Base-by-base conservation (phyloP, 1,140 invertebrate genomes). In the Tetragnatha versicolor region DNA sequence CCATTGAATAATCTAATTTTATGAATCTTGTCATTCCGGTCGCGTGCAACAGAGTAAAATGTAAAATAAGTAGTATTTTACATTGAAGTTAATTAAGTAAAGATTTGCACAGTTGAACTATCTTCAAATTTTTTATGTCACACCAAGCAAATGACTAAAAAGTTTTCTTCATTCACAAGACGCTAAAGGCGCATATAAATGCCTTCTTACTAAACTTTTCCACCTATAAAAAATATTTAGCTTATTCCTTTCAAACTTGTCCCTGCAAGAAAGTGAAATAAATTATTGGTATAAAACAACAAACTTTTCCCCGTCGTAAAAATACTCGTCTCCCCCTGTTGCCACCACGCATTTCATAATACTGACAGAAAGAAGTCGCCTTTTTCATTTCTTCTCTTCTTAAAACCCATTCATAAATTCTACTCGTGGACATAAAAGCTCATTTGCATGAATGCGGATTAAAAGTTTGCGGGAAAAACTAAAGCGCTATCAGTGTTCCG, bases 401-500 rank as follows among this genome's bases (percentile, higher is more conserved):
- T 65, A 65, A 65, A 65, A 31, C 27, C 25, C 61, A 70, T 22
- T 70, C 33, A 68, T 20, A 68, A 49, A 51, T 51, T 31, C 14
- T 14, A 17, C 33, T 29, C 2, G 3, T 20, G 6, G 20, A 27
- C 39, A 68, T 20, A 47, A 29, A 49, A 49, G 22, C 31, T 27
- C 31, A 70, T 70, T 70, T 70, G 25, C 68, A 70, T 70, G 55
- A 70, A 70, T 37, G 55, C 25, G 33, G 49, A 70, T 70, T 70
- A 55, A 70, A 70, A 70, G 20, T 20, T 69, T 69, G 14, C n/a
- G 25, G 35, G 17, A 55, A 37, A 10, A 53, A 70, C 14, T 33
- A 61, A 61, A 61, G 35, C 58, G 14, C 2, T 70, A 55, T 70
- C 20, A 47, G 25, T 20, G 27, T 3, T 20, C 9, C 37, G 31